Evolutionary conservation across 2,113 vertebrate genomes (phyloP), one percentile per base, ranked within the genome.

Genomic region (Sigmodon hispidus): DNA sequence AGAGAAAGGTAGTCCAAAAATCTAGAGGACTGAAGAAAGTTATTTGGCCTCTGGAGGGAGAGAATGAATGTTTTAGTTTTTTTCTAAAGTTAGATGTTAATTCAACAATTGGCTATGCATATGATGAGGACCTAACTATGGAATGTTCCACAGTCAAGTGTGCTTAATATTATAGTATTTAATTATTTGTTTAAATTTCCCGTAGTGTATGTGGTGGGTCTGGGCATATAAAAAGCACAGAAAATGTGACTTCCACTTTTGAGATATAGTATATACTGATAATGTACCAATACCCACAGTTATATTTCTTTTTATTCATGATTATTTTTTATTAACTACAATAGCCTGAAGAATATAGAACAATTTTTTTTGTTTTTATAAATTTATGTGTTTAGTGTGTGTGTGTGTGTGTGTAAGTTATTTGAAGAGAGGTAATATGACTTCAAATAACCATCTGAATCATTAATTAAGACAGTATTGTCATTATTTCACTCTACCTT

Each of bases 71-170:
- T 65, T 87, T 92, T 72, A 50, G 7, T 50, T 81, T 12, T 26
- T 94, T 90, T 69, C 88, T 19, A 19, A 76, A 92, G 15, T 67
- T 15, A 91, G 24, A 91, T 88, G 21, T 40, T 80, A 36, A 90
- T 92, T 91, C 50, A 21, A 40, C 48, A 24, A 17, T 61, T 89
- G 75, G 5, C 19, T 93, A 34, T 73, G 40, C 61, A 65, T 91
- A 61, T 63, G 67, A 77, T 21, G 31, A 86, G 48, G 36, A 73
- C 19, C 7, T 70, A 84, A 87, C 31, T 85, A 11, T 79, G 19
- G 61, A 12, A 81, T 88, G 21, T 76, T 90, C 19, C 45, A 45
- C 34, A 55, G 34, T 52, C 1, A 31, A 69, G 59, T 52, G 40
- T 65, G 57, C 67, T 76, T 21, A 76, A 3, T 89, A 72, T 45